Percentiles rank a stretch among this genome's conserved stretches.
These are phyloP conservation scores for Aleiodes leptofemur DNA, from an alignment of 2,888 invertebrate genomes.

Conservation along the genomic window DNA sequence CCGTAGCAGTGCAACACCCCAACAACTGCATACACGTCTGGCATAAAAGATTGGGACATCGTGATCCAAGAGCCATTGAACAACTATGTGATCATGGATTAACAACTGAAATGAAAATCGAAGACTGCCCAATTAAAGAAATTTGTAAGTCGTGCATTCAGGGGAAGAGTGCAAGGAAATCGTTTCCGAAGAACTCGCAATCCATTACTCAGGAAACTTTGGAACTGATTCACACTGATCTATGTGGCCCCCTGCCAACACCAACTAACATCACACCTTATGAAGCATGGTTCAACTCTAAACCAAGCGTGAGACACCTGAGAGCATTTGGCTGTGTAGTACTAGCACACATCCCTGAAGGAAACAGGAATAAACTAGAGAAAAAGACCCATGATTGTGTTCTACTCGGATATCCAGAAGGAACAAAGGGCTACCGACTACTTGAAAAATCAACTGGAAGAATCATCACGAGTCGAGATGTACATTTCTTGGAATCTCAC, in stretches of 20 bases:
- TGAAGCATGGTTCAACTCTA: no score
- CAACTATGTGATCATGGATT: neutral
- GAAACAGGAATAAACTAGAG: neutral
- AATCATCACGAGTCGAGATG: constrained; percentile 5
- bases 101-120: neutral
- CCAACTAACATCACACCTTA: neutral
- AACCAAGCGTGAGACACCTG: neutral
- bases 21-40: neutral
- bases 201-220: neutral
- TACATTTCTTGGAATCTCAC: neutral
- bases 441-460: neutral
- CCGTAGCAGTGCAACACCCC: neutral
- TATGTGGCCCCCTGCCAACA: constrained; percentile 17
- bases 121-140: no score
- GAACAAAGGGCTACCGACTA: neutral
- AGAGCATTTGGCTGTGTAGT: neutral
- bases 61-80: neutral
- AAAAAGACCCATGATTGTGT: neutral
- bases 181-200: neutral
- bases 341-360: neutral
- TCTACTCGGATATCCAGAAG: constrained; percentile 31
- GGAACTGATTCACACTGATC: constrained; percentile 18
- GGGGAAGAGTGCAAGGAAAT: neutral
- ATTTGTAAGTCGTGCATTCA: neutral
- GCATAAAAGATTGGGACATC: neutral